Base-by-base conservation (phyloP, 2,888 invertebrate species). In the Phymatocera aterrima region DNA sequence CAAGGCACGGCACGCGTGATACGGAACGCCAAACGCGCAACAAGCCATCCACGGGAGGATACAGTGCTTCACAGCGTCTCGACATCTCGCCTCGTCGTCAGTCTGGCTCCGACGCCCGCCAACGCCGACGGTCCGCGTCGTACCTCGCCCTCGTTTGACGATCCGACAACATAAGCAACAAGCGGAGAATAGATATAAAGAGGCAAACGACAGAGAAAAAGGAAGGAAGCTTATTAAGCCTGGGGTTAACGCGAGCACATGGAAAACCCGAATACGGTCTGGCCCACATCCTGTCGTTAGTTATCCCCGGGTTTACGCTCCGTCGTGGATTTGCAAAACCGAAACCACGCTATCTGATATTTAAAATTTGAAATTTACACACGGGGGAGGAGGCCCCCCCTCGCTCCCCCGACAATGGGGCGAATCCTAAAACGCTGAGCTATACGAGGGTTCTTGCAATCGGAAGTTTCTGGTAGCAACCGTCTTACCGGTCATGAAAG, bases 51-150 rank as follows among this genome's bases (percentile, higher is more conserved):
- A n/a, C n/a, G n/a, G 48, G 48, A 78, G 37, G 61, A 48, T 75
- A 24, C 40, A 75, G 57, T 57, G 75, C 31, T 78, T 34, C 74
- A 37, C 72, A 18, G 60, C 54, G 43, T 43, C 54, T 51, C 34
- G 68, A 37, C 43, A 70, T 83, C 81, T 80, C 74, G 78, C 79
- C 81, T 83, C 21, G 18, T 68, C 68, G 46, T 82, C 83, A 84
- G 84, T 85, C 82, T 82, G 81, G 81, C 82, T 82, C 83, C 83
- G 83, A 85, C 84, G 81, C 83, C 83, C 83, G 82, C 70, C 81
- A 74, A 81, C 77, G 81, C 79, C 78, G 78, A 78, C 40, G 46
- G 78, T 60, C 57, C 18, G 28, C 24, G 2, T 15, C 64, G 28
- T 75, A 78, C 77, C 70, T 65, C 28, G 10, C 57, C 57, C 48